Evolutionary conservation across 2,113 vertebrate genomes (phyloP).

Genomic region (Antechinus stuartii): DNA sequence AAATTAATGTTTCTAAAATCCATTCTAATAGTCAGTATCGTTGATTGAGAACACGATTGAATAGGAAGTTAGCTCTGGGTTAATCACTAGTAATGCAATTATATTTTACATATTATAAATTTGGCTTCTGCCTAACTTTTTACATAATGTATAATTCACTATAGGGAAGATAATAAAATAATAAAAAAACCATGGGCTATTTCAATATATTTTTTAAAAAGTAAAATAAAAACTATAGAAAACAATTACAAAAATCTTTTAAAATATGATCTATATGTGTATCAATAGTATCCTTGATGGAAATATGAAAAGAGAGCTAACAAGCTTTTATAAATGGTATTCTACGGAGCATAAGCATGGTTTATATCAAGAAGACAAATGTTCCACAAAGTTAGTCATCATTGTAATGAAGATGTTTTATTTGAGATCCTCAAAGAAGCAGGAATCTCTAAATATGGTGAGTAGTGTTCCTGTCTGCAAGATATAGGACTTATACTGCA

Average conservation of each 20-base stretch:
- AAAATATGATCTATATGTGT: background rate
- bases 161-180: background rate
- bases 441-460: background rate
- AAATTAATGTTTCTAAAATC: background rate
- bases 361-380: background rate
- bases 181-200: background rate
- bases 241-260: background rate
- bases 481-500: background rate
- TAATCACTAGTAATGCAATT: background rate
- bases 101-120: background rate
- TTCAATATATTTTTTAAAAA: background rate
- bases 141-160: background rate
- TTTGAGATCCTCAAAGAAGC: background rate
- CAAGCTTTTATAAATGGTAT: background rate
- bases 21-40: background rate
- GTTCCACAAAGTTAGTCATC: background rate
- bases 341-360: background rate
- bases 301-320: background rate
- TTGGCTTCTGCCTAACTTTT: background rate
- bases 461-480: background rate
- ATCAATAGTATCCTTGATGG: background rate
- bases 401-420: background rate
- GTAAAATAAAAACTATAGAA: background rate
- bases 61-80: background rate
- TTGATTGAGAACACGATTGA: background rate